A percentile compares a stretch with the other conserved stretches of the same genome.
Evolutionary conservation across 2,113 vertebrate genomes (phyloP).

Genomic region (Pandion haliaetus): DNA sequence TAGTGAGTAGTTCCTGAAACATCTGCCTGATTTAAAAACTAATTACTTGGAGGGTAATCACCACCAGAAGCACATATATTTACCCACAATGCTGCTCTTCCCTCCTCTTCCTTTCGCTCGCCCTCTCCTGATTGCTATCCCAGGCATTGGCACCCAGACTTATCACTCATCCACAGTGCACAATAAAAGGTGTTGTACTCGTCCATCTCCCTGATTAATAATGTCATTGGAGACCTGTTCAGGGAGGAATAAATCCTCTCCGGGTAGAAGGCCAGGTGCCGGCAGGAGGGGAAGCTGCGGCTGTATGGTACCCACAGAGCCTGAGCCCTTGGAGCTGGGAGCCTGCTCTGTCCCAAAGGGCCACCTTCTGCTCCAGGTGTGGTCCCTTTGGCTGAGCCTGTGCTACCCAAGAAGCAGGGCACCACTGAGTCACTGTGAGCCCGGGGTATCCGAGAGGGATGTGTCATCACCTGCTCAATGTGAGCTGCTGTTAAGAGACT

Average conservation of each 20-base stretch:
- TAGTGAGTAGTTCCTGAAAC: conserved; percentile 50
- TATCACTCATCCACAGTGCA: background rate
- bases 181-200: background rate
- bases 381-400: background rate
- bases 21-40: conserved; percentile 71
- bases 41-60: conserved; percentile 63
- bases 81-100: conserved; percentile 23
- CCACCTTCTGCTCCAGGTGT: background rate
- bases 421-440: fast-evolving
- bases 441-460: fast-evolving
- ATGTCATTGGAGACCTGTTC: background rate
- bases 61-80: conserved; percentile 8
- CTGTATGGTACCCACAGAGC: background rate
- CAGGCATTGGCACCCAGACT: background rate
- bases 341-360: background rate
- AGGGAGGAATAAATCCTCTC: conserved; percentile 19
- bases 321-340: background rate
- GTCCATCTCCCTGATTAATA: conserved; percentile 34
- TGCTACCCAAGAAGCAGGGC: background rate
- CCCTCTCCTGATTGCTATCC: conserved; percentile 5
- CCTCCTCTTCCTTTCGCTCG: background rate
- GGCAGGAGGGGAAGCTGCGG: background rate
- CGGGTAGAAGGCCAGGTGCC: background rate
- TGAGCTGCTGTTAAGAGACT: background rate
- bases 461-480: background rate